These are phyloP conservation scores for Stegodyphus dumicola DNA, from an alignment of 1,140 invertebrate species.

Conservation along the genomic window DNA sequence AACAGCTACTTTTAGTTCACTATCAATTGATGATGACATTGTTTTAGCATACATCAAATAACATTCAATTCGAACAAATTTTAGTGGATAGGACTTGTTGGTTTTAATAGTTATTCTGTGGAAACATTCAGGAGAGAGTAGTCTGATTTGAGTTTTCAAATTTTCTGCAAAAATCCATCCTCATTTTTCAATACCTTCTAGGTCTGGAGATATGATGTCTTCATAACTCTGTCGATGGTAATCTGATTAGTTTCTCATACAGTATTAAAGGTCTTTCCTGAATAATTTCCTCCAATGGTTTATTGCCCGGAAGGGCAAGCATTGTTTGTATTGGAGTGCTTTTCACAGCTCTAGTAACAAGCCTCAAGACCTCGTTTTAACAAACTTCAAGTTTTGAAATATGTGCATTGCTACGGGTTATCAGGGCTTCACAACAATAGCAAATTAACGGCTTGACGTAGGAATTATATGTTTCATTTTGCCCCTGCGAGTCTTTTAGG, in stretches of 20 bases:
- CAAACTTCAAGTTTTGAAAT: neutral
- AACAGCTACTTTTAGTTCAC: neutral
- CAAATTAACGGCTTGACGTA: neutral
- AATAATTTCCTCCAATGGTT: neutral
- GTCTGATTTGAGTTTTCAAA: too few relatives aligned
- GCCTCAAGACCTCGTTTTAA: neutral
- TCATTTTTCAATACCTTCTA: neutral
- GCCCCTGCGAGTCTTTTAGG: neutral
- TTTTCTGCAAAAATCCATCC: too few relatives aligned
- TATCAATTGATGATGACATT: neutral
- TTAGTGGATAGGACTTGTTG: neutral
- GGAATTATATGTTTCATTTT: conserved; percentile 1
- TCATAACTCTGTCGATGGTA: neutral
- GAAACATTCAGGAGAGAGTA: too few relatives aligned
- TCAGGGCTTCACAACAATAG: neutral
- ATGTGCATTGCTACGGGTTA: neutral
- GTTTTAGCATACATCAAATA: neutral
- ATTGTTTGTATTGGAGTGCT: neutral
- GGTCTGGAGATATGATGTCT: neutral
- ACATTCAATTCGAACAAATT: neutral
- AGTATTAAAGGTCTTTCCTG: conserved; percentile 4
- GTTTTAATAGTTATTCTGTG: too few relatives aligned
- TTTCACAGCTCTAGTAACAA: neutral
- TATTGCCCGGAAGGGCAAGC: neutral
- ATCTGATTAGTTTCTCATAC: neutral